These are phyloP conservation scores for Plumapathes pennacea DNA, from an alignment of 92 coral and sea anemone species.

Conservation along the genomic window DNA sequence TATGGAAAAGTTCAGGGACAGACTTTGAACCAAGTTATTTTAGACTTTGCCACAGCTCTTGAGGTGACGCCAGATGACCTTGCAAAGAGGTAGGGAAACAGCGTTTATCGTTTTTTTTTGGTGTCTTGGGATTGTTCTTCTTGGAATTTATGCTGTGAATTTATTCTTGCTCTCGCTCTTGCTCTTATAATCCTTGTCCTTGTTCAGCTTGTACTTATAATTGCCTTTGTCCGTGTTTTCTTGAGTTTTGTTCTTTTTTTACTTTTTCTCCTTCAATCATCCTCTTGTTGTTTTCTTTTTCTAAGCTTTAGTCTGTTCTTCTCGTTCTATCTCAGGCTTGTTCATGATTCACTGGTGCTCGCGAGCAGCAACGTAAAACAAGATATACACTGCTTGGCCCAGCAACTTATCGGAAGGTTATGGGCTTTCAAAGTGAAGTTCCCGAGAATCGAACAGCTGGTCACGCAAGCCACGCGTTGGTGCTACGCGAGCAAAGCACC, in stretches of 20 bases:
- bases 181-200: no score
- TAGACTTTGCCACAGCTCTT: constrained; percentile 63
- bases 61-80: constrained; percentile 39
- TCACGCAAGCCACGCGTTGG: constrained; percentile 75
- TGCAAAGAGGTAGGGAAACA: constrained; percentile 53
- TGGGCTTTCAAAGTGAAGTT: constrained; percentile 63
- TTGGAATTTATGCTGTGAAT: no score
- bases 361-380: constrained; percentile 78
- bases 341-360: constrained; percentile 65
- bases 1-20: constrained; percentile 64
- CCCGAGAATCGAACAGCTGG: constrained; percentile 46
- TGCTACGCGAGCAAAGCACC: constrained; percentile 61
- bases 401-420: constrained; percentile 71
- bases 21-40: constrained; percentile 58
- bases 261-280: background rate
- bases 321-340: no score
- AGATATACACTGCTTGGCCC: constrained; percentile 61
- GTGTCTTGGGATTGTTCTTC: no score
- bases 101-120: background rate
- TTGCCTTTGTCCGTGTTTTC: background rate
- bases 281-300: no score
- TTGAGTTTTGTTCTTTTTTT: background rate
- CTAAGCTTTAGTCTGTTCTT: no score
- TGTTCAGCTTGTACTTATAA: background rate
- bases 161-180: no score